Evolutionary conservation across 2,888 invertebrate species (phyloP), one percentile per base, ranked within the genome.

Genomic region (Glyphotaelius pellucidus): DNA sequence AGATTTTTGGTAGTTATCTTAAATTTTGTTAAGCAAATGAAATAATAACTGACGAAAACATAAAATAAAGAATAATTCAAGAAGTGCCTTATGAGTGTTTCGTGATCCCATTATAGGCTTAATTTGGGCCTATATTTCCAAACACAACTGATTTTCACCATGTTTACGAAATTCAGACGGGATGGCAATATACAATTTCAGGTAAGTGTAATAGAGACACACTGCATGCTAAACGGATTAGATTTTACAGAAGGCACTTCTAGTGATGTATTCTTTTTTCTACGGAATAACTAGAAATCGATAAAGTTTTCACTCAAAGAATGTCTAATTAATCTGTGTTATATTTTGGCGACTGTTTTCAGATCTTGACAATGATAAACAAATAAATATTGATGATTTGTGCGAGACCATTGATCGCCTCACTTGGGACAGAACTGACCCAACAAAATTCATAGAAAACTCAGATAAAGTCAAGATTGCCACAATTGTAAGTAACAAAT

Each of bases 311-410:
- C 31, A 47, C 25, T 38, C 3, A 35, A 38, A 85, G 5, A 86
- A 42, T 47, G 5, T 85, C n/a, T 11, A 3, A 35, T 25, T n/a
- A n/a, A 84, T 35, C 11, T 12, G 52, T 90, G 93, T 94, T 92
- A 91, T 67, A n/a, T n/a, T 25, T 67, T 25, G 19, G 7, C 2
- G 25, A 25, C 25, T 25, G 25, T 93, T 94, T 94, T 90, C 94
- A 97, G 97, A 97, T 95, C 95, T 97, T 93, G 96, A 97, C 94
- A 96, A 96, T 83, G 97, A 97, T 94, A 96, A 96, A 93, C 96
- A 96, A 94, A 96, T 97, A 89, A 96, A 96, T 11, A 95, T 95
- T 83, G 94, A 95, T 42, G 97, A 97, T 94, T 95, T 97, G 85
- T 94, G 95, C 91, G 95, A 95, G 87, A 96, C 96, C 47, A 95